Conservation (phyloP, 2,113 vertebrate species). For the Dicerorhinus sumatrensis region DNA sequence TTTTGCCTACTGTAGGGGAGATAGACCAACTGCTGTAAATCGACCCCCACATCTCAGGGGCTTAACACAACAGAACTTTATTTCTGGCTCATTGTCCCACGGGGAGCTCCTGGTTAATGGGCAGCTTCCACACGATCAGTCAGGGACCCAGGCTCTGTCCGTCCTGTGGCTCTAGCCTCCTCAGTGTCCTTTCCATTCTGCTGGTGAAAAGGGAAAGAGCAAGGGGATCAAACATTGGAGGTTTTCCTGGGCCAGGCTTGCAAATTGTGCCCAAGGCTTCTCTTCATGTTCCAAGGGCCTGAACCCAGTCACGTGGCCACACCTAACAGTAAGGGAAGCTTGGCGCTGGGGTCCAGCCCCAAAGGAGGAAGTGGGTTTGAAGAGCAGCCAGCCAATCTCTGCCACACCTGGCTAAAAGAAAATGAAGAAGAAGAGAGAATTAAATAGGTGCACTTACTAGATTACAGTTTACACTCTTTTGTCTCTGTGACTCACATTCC, state of each 20-base stretch:
- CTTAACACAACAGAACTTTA: neutral
- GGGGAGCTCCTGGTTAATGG: neutral
- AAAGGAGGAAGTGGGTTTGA: neutral
- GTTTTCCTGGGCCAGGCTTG: neutral
- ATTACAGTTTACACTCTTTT: neutral
- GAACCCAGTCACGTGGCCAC: neutral
- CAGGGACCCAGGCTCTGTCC: neutral
- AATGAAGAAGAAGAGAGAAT: neutral
- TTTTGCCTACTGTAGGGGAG: neutral
- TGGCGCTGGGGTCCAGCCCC: neutral
- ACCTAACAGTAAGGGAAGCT: neutral
- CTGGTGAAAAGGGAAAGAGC: neutral
- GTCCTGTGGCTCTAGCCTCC: neutral
- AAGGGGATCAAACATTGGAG: neutral
- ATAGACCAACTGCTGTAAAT: neutral
- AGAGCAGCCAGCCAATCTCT: neutral
- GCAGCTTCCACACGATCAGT: neutral
- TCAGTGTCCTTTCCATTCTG: neutral
- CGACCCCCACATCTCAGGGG: neutral
- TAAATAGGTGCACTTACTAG: neutral
- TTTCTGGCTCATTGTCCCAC: neutral
- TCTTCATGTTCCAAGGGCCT: rapidly evolving
- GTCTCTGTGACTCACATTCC: neutral
- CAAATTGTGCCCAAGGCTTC: neutral
- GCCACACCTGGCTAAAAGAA: neutral